Evolutionary conservation across 2,113 vertebrate species (phyloP).

Genomic region (Malurus alboscapulatus): DNA sequence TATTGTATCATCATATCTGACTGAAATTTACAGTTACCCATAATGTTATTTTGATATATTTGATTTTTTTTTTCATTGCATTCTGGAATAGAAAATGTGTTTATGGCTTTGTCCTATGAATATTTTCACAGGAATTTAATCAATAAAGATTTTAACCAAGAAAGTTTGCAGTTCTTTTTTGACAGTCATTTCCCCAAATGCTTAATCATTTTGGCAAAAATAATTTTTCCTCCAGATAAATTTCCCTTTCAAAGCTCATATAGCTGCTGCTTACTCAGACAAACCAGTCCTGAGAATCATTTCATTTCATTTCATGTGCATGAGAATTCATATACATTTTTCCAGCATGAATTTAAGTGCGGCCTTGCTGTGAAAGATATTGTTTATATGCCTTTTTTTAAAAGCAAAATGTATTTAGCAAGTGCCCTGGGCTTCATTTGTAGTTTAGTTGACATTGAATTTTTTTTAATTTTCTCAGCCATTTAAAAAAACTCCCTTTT

Average conservation of each 20-base stretch:
- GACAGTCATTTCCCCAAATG: conserved; percentile 19
- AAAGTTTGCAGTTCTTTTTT: conserved; percentile 38
- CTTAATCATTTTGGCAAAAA: conserved; percentile 57
- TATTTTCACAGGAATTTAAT: conserved; percentile 41
- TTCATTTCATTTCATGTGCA: conserved; percentile 18
- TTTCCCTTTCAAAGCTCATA: conserved; percentile 30
- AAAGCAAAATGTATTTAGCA: conserved; percentile 27
- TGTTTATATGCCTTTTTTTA: conserved; percentile 40
- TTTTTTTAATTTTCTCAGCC: conserved; percentile 48
- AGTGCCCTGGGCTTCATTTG: conserved; percentile 28
- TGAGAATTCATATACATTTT: background rate
- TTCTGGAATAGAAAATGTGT: conserved; percentile 5
- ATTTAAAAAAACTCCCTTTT: conserved; percentile 47
- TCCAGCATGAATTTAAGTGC: background rate
- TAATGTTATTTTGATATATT: conserved; percentile 42
- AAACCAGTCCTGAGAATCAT: conserved; percentile 12
- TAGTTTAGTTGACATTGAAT: background rate
- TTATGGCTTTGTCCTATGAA: conserved; percentile 34
- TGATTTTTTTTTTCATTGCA: background rate
- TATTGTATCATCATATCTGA: conserved; percentile 15
- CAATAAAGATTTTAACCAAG: conserved; percentile 39
- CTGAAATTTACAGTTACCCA: conserved; percentile 49
- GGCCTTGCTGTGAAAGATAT: conserved; percentile 43
- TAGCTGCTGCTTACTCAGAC: conserved; percentile 14
- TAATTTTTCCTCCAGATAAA: conserved; percentile 36